Base-by-base conservation (phyloP, 2,888 invertebrate genomes). In the Colletes collaris region DNA sequence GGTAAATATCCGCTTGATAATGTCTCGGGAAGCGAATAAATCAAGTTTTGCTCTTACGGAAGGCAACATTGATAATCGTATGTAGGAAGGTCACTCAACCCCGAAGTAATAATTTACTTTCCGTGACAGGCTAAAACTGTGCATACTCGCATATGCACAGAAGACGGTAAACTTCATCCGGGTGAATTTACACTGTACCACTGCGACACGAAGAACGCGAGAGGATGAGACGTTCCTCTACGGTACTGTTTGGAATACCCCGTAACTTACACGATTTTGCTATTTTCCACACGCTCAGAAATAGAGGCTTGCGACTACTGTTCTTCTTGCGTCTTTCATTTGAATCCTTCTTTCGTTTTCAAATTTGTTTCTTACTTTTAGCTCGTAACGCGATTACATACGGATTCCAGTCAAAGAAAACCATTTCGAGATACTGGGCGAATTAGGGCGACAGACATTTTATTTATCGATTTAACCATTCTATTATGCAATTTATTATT, bases 261-360 rank as follows among this genome's bases (percentile, higher is more conserved):
- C 80, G 81, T 80, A 80, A 76, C 76, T 79, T 79, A 81, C 80
- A 72, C 71, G 72, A 80, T 76, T 76, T 69, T 67, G 53, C 76
- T 70, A 81, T 72, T 79, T 76, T 72, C 80, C 50, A 11, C 37
- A 10, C 8, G 35, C 19, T 56, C 53, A 49, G 11, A 69, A 69
- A 60, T 49, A 68, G 55, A 37, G 46, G 13, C 46, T 63, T 50
- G 19, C 44, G 19, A 16, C 19, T 59, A 40, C 37, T n/a, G 46
- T 67, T 35, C 46, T 56, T 37, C 37, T 40, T 19, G 8, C 8
- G 27, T 53, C 37, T 52, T 55, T 55, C 40, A 8, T 16, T 68
- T 55, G 40, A 44, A 46, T n/a, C 37, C 56, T 16, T 53, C 52
- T 27, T 53, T 44, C 44, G 44, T 50, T 19, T 27, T n/a, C 4